Conservation (phyloP, 2,113 vertebrate genomes). For the Phasianus colchicus region DNA sequence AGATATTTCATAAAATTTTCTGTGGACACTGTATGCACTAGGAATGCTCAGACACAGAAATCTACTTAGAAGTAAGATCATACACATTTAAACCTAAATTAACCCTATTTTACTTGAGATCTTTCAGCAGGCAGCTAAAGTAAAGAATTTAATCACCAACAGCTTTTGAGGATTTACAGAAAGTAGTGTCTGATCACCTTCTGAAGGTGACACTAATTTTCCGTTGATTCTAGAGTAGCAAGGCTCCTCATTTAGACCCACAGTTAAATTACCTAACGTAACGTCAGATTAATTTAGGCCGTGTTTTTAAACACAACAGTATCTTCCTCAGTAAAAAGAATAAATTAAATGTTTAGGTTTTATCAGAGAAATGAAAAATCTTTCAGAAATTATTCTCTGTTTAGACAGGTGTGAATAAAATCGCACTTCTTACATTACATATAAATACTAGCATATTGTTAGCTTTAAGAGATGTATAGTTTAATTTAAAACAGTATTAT, state of each 20-base stretch:
- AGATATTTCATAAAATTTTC: neutral
- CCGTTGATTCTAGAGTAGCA: neutral
- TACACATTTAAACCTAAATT: neutral
- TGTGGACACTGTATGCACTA: neutral
- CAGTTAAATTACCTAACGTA: neutral
- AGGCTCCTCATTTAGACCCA: neutral
- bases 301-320: neutral
- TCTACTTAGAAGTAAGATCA: neutral
- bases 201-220: neutral
- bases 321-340: neutral
- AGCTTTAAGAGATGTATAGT: neutral
- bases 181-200: neutral
- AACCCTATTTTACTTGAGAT: neutral
- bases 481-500: constrained; percentile 35
- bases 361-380: neutral
- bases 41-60: neutral
- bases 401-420: neutral
- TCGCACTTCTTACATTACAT: neutral
- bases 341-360: neutral
- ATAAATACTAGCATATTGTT: neutral
- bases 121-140: neutral
- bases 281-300: neutral
- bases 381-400: neutral
- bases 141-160: neutral
- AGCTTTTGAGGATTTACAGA: neutral